These are phyloP conservation scores for Psilopogon haemacephalus DNA, from an alignment of 2,113 vertebrate species.

Conservation along the genomic window DNA sequence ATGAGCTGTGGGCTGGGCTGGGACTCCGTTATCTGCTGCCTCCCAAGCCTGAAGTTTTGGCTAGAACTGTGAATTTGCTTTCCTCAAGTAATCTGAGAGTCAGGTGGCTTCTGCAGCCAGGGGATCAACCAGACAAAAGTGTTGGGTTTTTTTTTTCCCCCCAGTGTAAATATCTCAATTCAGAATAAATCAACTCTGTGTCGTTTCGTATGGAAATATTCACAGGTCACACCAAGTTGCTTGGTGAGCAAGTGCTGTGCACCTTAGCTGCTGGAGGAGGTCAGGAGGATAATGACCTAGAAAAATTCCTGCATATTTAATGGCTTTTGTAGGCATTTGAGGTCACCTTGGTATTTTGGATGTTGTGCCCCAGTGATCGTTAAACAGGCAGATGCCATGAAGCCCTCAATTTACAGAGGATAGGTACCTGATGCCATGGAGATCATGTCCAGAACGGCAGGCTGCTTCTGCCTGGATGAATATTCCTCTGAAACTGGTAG, in stretches of 20 bases:
- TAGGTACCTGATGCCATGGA: not conserved
- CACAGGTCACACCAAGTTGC: fast-evolving
- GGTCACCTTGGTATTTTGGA: not conserved
- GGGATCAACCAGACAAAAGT: not conserved
- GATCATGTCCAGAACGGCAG: not conserved
- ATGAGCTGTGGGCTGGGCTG: fast-evolving
- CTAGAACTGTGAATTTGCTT: not conserved
- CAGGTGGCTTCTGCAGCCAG: too few species aligned
- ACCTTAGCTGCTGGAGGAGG: not conserved
- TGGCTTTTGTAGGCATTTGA: not conserved
- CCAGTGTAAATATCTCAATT: too few species aligned
- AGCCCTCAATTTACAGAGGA: not conserved
- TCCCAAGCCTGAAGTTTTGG: fast-evolving
- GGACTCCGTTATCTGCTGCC: not conserved
- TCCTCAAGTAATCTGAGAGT: not conserved
- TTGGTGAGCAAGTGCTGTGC: fast-evolving
- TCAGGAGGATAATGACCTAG: not conserved
- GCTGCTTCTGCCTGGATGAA: not conserved
- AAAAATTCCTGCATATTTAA: not conserved
- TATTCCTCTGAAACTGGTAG: not conserved
- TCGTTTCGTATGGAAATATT: not conserved
- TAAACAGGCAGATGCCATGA: not conserved
- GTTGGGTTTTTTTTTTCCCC: too few species aligned
- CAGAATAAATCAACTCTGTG: fast-evolving
- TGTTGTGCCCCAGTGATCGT: not conserved